phyloP scores from a whole-genome alignment of 2,113 vertebrate species.

The Haemorhous mexicanus region DNA sequence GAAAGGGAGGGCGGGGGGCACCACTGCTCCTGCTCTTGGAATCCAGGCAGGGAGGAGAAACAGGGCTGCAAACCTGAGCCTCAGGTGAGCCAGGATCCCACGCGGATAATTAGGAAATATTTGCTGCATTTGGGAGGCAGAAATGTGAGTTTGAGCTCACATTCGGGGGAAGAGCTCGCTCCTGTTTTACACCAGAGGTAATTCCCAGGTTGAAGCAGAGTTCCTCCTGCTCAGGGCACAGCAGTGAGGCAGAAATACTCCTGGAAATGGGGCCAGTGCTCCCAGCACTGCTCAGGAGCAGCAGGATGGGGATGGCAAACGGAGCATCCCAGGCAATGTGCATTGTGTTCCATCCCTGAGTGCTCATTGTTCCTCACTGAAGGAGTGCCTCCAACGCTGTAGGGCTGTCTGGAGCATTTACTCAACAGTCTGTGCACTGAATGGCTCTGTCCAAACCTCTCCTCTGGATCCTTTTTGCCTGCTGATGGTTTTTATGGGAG shows the following conservation, averaged over 20 bases:
- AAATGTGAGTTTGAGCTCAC: not conserved
- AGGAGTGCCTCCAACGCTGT: not conserved
- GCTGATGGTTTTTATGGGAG: not conserved
- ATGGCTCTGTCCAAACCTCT: conserved; percentile 33
- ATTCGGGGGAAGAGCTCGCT: not conserved
- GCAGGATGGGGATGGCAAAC: not conserved
- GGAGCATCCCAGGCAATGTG: not conserved
- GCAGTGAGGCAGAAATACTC: not conserved
- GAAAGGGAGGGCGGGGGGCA: not conserved
- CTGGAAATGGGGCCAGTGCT: not conserved
- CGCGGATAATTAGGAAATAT: conserved; percentile 45
- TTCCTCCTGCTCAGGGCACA: not conserved
- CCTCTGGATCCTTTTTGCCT: conserved; percentile 30
- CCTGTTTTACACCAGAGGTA: not conserved
- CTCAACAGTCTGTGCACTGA: not conserved
- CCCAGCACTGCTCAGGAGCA: not conserved
- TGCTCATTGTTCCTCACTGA: not conserved
- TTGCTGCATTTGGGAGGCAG: not conserved
- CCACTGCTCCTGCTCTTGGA: conserved; percentile 22
- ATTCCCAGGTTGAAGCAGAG: not conserved
- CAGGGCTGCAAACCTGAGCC: conserved; percentile 26
- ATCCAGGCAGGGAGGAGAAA: conserved; percentile 42
- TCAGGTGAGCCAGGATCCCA: conserved; percentile 33
- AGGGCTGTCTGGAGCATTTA: conserved; percentile 13
- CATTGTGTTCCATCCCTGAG: not conserved